Evolutionary conservation across 92 coral and sea anemone species (phyloP).

Genomic region (Ricordea florida): DNA sequence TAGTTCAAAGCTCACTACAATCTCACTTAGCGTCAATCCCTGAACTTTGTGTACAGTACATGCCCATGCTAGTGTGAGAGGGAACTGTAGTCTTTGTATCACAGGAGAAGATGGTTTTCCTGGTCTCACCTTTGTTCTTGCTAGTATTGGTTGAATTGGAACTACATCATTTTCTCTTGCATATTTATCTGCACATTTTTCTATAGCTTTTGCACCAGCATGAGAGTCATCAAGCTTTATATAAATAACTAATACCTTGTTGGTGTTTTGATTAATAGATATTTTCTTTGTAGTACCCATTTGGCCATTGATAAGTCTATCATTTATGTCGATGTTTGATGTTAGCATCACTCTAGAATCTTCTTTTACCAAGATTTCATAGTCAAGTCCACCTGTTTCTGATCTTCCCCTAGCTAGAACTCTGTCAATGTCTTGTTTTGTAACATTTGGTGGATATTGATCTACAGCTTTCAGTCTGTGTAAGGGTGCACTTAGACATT

Average conservation of each 20-base stretch:
- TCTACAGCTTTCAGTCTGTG: conserved; percentile 27
- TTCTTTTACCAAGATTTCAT: conserved; percentile 14
- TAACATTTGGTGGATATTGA: conserved; percentile 44
- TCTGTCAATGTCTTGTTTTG: conserved; percentile 13
- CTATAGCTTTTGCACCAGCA: conserved; percentile 52
- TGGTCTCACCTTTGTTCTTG: conserved; percentile 60
- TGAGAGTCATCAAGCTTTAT: conserved; percentile 71
- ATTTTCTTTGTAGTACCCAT: conserved; percentile 57
- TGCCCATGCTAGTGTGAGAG: conserved; percentile 64
- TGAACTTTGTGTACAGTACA: conserved; percentile 76
- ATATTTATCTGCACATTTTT: conserved; percentile 24
- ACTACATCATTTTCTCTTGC: conserved; percentile 54
- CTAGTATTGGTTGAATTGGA: conserved; percentile 68
- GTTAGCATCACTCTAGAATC: conserved; percentile 35
- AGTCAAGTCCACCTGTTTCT: conserved; percentile 30
- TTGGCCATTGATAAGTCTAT: conserved; percentile 67
- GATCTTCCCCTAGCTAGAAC: background rate
- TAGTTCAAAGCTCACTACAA: conserved; percentile 34
- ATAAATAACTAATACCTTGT: conserved; percentile 45
- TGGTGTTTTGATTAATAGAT: background rate
- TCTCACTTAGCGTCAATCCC: conserved; percentile 47
- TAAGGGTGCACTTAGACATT: conserved; percentile 18
- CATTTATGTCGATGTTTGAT: conserved; percentile 30
- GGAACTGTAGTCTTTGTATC: conserved; percentile 70
- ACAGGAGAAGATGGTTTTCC: conserved; percentile 72